Conservation (phyloP, 1,140 invertebrate species). For the Pectinophora gossypiella region DNA sequence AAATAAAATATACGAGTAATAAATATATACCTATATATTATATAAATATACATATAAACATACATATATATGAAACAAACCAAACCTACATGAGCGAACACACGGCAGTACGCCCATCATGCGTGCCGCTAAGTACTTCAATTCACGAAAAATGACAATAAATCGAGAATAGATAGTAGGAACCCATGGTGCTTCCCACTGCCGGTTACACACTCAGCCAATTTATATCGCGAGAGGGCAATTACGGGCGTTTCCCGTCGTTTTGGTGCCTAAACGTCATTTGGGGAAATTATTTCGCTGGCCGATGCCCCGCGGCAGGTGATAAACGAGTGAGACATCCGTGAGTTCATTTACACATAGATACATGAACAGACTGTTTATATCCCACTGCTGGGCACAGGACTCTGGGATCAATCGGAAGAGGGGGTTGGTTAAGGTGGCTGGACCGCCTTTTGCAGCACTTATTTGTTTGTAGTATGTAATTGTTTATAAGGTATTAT, state of each 20-base stretch:
- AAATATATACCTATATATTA: not conserved
- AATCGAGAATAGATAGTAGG: constrained; percentile 25
- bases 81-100: not conserved
- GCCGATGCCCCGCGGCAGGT: constrained; percentile 28
- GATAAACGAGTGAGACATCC: constrained; percentile 11
- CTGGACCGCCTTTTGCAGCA: too few species aligned
- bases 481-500: too few species aligned
- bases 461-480: too few species aligned
- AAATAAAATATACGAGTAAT: not conserved
- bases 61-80: not conserved
- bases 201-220: constrained; percentile 53
- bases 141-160: not conserved
- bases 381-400: not conserved
- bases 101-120: too few species aligned
- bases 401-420: too few species aligned
- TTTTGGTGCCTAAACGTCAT: constrained; percentile 52
- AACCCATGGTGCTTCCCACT: constrained; percentile 31
- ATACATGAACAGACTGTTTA: not conserved
- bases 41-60: not conserved
- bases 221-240: constrained; percentile 60
- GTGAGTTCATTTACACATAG: too few species aligned
- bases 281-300: constrained; percentile 51
- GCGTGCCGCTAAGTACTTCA: not conserved
- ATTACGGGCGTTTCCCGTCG: constrained; percentile 50
- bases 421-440: too few species aligned